Evolutionary conservation across 2,888 invertebrate genomes (phyloP), one percentile per base, ranked within the genome.

Genomic region (Scrobipalpa costella): DNA sequence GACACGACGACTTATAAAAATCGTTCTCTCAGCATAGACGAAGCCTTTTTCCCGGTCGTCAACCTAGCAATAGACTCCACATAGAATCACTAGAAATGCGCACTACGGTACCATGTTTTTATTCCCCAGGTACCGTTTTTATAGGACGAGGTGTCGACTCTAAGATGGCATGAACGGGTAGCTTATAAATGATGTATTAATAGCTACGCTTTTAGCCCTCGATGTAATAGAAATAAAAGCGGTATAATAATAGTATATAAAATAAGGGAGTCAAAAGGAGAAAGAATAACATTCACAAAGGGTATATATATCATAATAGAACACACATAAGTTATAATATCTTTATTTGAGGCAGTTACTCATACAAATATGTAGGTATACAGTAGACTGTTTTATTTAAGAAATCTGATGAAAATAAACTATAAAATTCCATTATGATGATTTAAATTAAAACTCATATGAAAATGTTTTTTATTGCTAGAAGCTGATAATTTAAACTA

Each of bases 1-100:
- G 38, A 38, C 73, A 73, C 74, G 75, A 72, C 76, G 73, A 74
- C 83, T 79, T 15, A 5, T 5, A 15, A 44, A 15, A 44, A 44
- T 15, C 9, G 44, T 15, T 44, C n/a, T 15, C 44, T 15, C 70
- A 76, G 73, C 78, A 75, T 77, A 83, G 77, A 81, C 78, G 81
- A 81, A 83, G 81, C 79, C 83, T 85, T 87, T 86, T 87, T 85
- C 86, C 85, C 81, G 83, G 84, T 86, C 86, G 78, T 86, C 81
- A 83, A 86, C 86, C 85, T 80, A 79, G 73, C 76, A 75, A 68
- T 70, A 67, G 67, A 73, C 67, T 69, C 67, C 70, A 72, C 66
- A 66, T 61, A 64, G 57, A 57, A 63, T 63, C 40, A 63, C 69
- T 67, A 50, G 67, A 64, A 62, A 57, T 50, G 62, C 36, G 21